Evolutionary conservation across 2,888 invertebrate genomes (phyloP).

Genomic region (Myopa tessellatipennis): DNA sequence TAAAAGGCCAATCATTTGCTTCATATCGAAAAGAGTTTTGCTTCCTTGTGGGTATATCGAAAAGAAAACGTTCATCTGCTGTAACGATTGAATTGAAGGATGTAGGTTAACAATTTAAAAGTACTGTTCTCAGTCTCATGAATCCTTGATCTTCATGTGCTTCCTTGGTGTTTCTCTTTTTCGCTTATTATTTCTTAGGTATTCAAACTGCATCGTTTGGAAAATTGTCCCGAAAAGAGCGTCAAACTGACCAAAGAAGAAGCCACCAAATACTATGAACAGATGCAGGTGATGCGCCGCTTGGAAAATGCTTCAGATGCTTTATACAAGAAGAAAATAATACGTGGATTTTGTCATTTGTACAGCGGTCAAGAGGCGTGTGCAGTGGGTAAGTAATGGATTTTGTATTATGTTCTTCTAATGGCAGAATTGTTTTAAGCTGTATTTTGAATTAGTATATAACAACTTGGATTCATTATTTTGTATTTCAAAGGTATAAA

Average conservation of each 20-base stretch:
- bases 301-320: slow-evolving; percentile 93
- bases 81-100: slow-evolving; percentile 41
- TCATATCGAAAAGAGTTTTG: neutral
- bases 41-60: neutral
- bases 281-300: slow-evolving; percentile 84
- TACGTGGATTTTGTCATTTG: slow-evolving; percentile 96
- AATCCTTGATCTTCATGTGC: neutral
- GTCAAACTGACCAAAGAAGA: slow-evolving; percentile 83
- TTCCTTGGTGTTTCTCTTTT: neutral
- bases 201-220: slow-evolving; percentile 88
- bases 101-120: slow-evolving; percentile 33
- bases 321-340: slow-evolving; percentile 93
- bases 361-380: slow-evolving; percentile 88
- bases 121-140: neutral
- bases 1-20: neutral
- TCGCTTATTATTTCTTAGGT: slow-evolving; percentile 57
- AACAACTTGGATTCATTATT: neutral
- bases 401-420: neutral
- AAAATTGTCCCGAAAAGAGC: slow-evolving; percentile 80
- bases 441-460: no score
- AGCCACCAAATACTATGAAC: slow-evolving; percentile 79
- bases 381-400: slow-evolving; percentile 52
- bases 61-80: neutral
- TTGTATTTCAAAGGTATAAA: slow-evolving; percentile 71
- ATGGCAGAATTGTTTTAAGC: neutral